These are phyloP conservation scores for Tyrophagus putrescentiae DNA, from an alignment of 1,140 invertebrate species.

Conservation along the genomic window DNA sequence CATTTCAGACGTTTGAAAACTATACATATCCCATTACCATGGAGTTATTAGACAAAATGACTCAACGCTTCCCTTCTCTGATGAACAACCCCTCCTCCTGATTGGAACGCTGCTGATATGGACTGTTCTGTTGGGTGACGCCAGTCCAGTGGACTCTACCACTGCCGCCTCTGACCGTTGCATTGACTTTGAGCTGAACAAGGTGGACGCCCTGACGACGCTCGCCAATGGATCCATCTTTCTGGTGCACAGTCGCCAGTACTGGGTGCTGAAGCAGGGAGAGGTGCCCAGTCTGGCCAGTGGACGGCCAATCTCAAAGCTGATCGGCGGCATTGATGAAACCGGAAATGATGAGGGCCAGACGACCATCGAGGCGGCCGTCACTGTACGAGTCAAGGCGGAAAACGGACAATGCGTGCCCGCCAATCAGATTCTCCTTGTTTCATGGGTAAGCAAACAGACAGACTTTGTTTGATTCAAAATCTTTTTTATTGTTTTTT, in stretches of 20 bases:
- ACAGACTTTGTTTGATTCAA: neutral
- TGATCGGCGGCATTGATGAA: neutral
- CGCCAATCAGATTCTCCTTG: neutral
- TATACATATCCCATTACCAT: too few relatives aligned
- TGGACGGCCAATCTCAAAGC: neutral
- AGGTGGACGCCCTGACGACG: constrained; percentile 8
- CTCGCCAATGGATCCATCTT: constrained; percentile 16
- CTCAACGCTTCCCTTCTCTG: too few relatives aligned
- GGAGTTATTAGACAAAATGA: too few relatives aligned
- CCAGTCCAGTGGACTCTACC: neutral
- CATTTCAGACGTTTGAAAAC: too few relatives aligned
- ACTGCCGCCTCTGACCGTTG: neutral
- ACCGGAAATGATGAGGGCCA: neutral
- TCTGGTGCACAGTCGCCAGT: neutral
- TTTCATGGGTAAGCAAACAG: constrained; percentile 1
- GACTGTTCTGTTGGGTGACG: neutral
- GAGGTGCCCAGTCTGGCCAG: neutral
- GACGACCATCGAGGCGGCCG: constrained; percentile 1
- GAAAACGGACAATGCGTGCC: constrained; percentile 1
- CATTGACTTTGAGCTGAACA: constrained; percentile 12
- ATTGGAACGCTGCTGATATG: neutral
- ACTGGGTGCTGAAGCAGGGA: constrained; percentile 1
- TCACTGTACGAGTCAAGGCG: neutral
- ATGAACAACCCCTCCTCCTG: too few relatives aligned
- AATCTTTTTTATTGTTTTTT: neutral